Evolutionary conservation across 2,797 vertebrate species (phyloP), one percentile per base, ranked within the genome.

Genomic region (Pteronotus mesoamericanus): DNA sequence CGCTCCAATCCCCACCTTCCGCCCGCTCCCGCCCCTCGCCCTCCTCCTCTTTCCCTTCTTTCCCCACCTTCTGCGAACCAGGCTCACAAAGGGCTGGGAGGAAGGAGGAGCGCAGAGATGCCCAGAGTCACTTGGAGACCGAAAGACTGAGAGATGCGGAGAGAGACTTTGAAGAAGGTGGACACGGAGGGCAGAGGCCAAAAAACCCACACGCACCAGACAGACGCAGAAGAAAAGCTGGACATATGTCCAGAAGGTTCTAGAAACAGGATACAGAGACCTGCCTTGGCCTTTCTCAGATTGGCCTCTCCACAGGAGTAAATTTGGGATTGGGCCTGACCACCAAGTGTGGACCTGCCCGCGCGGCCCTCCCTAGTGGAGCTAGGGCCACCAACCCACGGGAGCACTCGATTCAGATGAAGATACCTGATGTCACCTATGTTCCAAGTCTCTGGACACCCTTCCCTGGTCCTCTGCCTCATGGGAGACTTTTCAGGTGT

Each of bases 1-100:
- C 61, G 94, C 97, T 91, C 95, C 97, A 97, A 95, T 95, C 96
- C 97, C 95, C 95, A 96, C 94, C 89, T 87, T 57, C 95, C 94
- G 85, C 89, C 93, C 39, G 94, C 82, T 92, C 91, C 95, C 96
- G 94, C 97, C 97, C 95, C 64, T 94, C 48, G 74, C 53, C 91
- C 88, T 68, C 91, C 95, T 96, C 48, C 97, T 98, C 96, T 32
- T 94, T 9, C 71, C 77, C 55, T 48, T 59, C 71, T 84, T 75
- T 86, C 93, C 85, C 95, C 94, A 91, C 94, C 96, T 98, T 93
- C 94, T 46, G 94, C 53, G 78, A 75, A 89, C 61, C 68, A 55
- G 39, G 55, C 71, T 69, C 85, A 64, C 78, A 24, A 53, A 64
- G 71, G 44, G 66, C 83, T 15, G 48, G 5, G 64, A 42, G 77